Base-by-base conservation (phyloP, 2,113 vertebrate species). In the Zosterops lateralis region DNA sequence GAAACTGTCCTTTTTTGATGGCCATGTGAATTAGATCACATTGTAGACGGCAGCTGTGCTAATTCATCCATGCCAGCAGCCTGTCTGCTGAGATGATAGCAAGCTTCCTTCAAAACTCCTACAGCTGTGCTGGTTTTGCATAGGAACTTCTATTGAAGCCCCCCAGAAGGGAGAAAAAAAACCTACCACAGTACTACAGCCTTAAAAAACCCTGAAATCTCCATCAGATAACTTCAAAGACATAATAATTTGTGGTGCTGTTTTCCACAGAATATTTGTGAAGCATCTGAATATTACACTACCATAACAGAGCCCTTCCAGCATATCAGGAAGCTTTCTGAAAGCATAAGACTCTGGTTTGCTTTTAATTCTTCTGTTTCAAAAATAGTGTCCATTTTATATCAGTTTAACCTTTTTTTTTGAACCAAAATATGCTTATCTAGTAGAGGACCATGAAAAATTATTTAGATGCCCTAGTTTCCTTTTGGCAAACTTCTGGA, bases 51-150 rank as follows among this genome's bases (percentile, higher is more conserved):
- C 90, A 96, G 90, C 93, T 96, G 90, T 68, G 95, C 82, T 94
- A 93, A 95, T 58, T 85, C 90, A 93, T 50, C 90, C 93, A 57
- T 80, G 82, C 87, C 64, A 87, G 71, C 48, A 79, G 91, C 42
- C 78, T 83, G 78, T 79, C 84, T 65, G 87, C 65, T 57, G 84
- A 84, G 81, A 65, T n/a, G 87, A 87, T 36, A 87, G 84, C n/a
- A 48, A 81, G n/a, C 19, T 79, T 75, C 93, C 83, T 80, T 87
- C 90, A 79, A 42, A 93, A 87, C 72, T 79, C 42, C 42, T 93
- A 66, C 92, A 87, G 82, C 90, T 89, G 90, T 38, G 45, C 77
- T 91, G 26, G 15, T 82, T 91, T 75, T 90, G 38, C 67, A 9
- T 2, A 76, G 58, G 22, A 87, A 47, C 54, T 61, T 67, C 32